A percentile compares a stretch with the other conserved stretches of the same genome.
These are phyloP conservation scores for Pitangus sulphuratus DNA, from an alignment of 2,797 vertebrate species.

Conservation along the genomic window DNA sequence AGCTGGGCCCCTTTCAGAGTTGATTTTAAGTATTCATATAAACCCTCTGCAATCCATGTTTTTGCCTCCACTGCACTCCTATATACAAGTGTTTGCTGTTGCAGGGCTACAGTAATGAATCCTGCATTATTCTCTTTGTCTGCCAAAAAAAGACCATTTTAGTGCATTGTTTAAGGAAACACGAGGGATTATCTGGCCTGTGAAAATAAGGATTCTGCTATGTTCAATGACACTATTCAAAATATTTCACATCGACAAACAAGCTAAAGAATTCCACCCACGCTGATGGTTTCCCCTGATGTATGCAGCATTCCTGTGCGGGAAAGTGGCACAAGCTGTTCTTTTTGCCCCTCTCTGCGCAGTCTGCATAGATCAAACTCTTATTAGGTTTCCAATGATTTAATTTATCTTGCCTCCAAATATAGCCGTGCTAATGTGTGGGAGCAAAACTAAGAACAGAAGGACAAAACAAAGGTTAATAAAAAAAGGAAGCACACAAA, in stretches of 20 bases:
- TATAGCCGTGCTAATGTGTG: not conserved
- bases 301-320: conserved; percentile 29
- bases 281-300: not conserved
- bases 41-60: not conserved
- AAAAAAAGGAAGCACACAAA: not conserved
- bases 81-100: not conserved
- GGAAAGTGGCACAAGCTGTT: conserved; percentile 49
- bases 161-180: conserved; percentile 37
- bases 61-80: conserved; percentile 10
- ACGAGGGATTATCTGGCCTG: not conserved
- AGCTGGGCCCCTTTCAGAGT: not conserved
- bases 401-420: not conserved
- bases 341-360: conserved; percentile 2
- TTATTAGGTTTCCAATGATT: conserved; percentile 2
- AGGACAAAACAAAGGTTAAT: conserved; percentile 40
- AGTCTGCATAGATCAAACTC: not conserved
- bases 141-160: not conserved
- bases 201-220: conserved; percentile 40
- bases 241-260: conserved; percentile 30
- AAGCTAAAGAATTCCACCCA: conserved; percentile 57
- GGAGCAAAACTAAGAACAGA: not conserved
- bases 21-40: not conserved
- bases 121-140: not conserved
- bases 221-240: conserved; percentile 34
- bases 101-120: not conserved